Base-by-base conservation (phyloP, 1,140 invertebrate genomes). In the Choristoneura fumiferana region DNA sequence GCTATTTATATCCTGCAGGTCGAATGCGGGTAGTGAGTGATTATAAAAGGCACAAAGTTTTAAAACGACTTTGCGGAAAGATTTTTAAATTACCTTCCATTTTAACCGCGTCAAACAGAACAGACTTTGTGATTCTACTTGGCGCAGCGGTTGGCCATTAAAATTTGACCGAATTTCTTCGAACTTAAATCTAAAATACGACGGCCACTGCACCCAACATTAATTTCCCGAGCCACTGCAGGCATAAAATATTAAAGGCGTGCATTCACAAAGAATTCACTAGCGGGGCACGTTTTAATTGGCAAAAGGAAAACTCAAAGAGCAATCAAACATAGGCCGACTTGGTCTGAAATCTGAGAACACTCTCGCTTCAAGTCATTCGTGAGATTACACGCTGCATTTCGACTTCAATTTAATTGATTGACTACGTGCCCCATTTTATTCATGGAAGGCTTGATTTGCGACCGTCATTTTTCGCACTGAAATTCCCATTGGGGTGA, bases 201-300 rank as follows among this genome's bases (percentile, higher is more conserved):
- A 71, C 66, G 65, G 54, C 52, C 58, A 70, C 58, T 74, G 60
- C 67, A 69, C 54, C 63, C 53, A 60, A 53, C 62, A 68, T 68
- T 77, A 77, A 79, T 82, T 79, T 81, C 70, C 66, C 68, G 57
- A 22, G 63, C 61, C 70, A 62, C 57, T 67, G 60, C 71, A 73
- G 60, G 54, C 66, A 62, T 71, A 69, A 76, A 81, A 74, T 75
- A 79, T 79, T 78, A 66, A 69, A 64, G 69, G 69, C 63, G 64
- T 73, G 67, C 65, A 75, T 65, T 62, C 40, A 38, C 57, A 66
- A 72, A 71, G 62, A 69, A 78, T 68, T 67, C 59, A 65, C 62
- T 64, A 35, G 58, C 60, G 37, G 57, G 63, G 65, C 67, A 67
- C 58, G 58, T 74, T 69, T 71, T 73, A 76, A 73, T 76, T 74